Evolutionary conservation across 2,888 invertebrate genomes (phyloP), one percentile per base, ranked within the genome.

Genomic region (Sarcophaga rosellei): DNA sequence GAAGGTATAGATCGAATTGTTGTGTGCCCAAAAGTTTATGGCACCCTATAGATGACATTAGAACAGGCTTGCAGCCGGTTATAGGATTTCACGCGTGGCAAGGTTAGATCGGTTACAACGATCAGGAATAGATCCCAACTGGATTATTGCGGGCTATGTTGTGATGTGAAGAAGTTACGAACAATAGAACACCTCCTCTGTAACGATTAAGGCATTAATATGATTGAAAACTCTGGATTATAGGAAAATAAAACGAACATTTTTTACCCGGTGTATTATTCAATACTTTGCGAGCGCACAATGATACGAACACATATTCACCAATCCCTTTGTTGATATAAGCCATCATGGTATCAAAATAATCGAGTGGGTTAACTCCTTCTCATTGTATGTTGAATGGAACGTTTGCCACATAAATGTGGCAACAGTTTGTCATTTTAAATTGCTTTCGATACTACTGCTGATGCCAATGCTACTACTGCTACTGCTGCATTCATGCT

Each of bases 361-460:
- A 17, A 53, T 15, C 15, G 17, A 53, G 17, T 53, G 15, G 17
- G 17, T 15, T 53, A 53, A 53, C 17, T 53, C 53, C 15, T 53
- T 1, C 53, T 17, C 17, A 15, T 53, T 53, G 53, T 53, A 17
- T 15, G 17, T 17, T 53, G 53, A 53, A 17, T 53, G 53, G 53
- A 53, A 2, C 35, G 45, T 8, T 72, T 65, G 65, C 81, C 84
- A 78, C 81, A 86, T 66, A 66, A 75, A 78, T 88, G 88, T 88
- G 88, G 86, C 85, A 85, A 86, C 88, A 89, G 87, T 88, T 89
- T 89, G 87, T 86, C 85, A 87, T 88, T 88, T 88, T 84, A 81
- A 88, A 88, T 88, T 82, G 88, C 86, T 70, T 85, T 75, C 87
- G 77, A 78, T 86, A 68, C 84, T 53, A 17, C 5, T 53, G 17